Base-by-base conservation (phyloP, 2,797 vertebrate genomes). In the Hippocampus kuda region DNA sequence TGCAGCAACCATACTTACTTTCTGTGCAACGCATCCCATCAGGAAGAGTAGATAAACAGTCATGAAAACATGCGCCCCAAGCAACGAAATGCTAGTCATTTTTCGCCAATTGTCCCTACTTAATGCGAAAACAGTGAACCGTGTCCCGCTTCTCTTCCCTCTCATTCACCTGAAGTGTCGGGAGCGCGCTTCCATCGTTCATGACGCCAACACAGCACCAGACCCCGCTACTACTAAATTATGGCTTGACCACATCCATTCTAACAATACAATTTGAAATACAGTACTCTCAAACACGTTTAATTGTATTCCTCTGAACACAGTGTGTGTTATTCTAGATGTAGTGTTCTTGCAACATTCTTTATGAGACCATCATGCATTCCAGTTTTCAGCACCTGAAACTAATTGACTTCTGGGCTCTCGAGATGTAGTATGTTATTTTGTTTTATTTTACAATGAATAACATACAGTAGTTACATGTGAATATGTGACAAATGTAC, bases 161-260 rank as follows among this genome's bases (percentile, higher is more conserved):
- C 85, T 84, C 83, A 89, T 88, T 91, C 89, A 89, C 89, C 88
- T 91, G 89, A 83, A 85, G 84, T 71, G 22, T 86, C 87, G 89
- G 87, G 87, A 78, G 88, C 90, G 91, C 89, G 90, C 89, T 77
- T 86, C 83, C 86, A 90, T 87, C 85, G 83, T 74, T 84, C 90
- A 83, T 81, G 86, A 84, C 49, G 65, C 70, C 70, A 70, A 79
- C 79, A 70, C 81, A 76, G 73, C 60, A 76, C 62, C 78, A 71
- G 72, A 75, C 63, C 79, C 72, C 22, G 1, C 41, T 9, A 20
- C 59, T 24, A 56, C 53, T 34, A 20, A 34, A 34, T 34, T 61
- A 34, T 59, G 56, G 26, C 56, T 30, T 59, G 24, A 30, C 26
- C 56, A 59, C 26, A 27, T 59, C 54, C n/a, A 24, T 24, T 12